Conservation (phyloP, 2,797 vertebrate species). For the Alosa sapidissima region DNA sequence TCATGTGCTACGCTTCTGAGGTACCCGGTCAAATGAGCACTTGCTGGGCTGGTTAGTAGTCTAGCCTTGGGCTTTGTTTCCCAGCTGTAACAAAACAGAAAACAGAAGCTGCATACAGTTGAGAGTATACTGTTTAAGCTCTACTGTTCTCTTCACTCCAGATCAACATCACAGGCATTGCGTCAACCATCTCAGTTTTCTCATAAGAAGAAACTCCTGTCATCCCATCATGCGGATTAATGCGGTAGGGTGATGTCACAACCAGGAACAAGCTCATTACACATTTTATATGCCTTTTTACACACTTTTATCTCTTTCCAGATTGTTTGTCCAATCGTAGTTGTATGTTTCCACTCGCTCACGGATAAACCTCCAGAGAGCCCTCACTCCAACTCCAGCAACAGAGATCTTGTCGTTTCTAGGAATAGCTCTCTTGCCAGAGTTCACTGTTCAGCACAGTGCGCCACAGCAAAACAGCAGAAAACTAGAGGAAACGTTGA, state of each 20-base stretch:
- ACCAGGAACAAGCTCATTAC: background rate
- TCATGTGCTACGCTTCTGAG: constrained; percentile 38
- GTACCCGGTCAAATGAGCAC: background rate
- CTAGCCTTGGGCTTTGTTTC: constrained; percentile 37
- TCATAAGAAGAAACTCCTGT: background rate
- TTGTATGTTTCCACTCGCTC: background rate
- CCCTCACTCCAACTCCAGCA: background rate
- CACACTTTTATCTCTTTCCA: background rate
- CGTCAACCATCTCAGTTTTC: constrained; percentile 1
- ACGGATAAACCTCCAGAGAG: background rate
- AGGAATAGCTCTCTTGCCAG: constrained; percentile 8
- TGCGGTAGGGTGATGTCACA: background rate
- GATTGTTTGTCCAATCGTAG: background rate
- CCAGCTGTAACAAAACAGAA: constrained; percentile 29
- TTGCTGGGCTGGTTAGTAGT: constrained; percentile 29
- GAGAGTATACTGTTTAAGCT: constrained; percentile 38
- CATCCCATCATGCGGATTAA: background rate
- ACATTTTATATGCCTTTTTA: background rate
- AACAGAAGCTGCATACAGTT: constrained; percentile 28
- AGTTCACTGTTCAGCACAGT: background rate
- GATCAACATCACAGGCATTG: constrained; percentile 16
- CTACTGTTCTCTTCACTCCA: constrained; percentile 23
- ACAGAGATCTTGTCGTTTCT: constrained; percentile 14
- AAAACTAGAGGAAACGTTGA: background rate
- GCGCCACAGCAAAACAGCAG: background rate